phyloP scores from a whole-genome alignment of 2,888 invertebrate species.

The Drosophila pegasa region DNA sequence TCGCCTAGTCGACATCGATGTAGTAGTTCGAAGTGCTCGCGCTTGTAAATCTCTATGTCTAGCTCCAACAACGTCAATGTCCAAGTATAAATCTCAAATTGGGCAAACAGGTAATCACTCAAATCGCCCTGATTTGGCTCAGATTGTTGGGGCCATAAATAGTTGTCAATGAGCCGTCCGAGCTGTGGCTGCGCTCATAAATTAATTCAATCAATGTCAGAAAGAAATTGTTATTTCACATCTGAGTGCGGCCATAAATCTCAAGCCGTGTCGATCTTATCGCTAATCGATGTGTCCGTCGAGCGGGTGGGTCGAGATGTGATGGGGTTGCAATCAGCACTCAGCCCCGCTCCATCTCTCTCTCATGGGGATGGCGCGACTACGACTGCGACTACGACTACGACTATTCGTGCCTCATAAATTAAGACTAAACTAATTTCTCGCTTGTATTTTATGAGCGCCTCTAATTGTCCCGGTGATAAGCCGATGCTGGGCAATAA shows the following conservation, averaged over 20 bases:
- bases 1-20: constrained; percentile 12
- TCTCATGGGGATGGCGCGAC: constrained; percentile 44
- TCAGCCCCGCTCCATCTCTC: background rate
- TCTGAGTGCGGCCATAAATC: constrained; percentile 39
- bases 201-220: constrained; percentile 76
- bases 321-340: constrained; percentile 23
- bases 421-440: constrained; percentile 44
- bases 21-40: background rate
- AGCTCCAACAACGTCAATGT: constrained; percentile 26
- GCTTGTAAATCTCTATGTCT: constrained; percentile 33
- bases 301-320: constrained; percentile 18
- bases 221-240: constrained; percentile 64
- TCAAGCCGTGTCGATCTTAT: constrained; percentile 60
- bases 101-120: constrained; percentile 70
- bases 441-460: constrained; percentile 18
- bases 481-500: constrained; percentile 16
- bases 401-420: constrained; percentile 49
- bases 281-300: constrained; percentile 69
- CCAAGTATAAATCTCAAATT: constrained; percentile 71
- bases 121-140: constrained; percentile 69
- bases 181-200: constrained; percentile 50
- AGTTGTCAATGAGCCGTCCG: constrained; percentile 24
- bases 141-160: constrained; percentile 65
- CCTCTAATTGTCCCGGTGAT: constrained; percentile 19
- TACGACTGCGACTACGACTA: too few relatives aligned